Conservation (phyloP, 2,888 invertebrate species). For the Sycophila texana region DNA sequence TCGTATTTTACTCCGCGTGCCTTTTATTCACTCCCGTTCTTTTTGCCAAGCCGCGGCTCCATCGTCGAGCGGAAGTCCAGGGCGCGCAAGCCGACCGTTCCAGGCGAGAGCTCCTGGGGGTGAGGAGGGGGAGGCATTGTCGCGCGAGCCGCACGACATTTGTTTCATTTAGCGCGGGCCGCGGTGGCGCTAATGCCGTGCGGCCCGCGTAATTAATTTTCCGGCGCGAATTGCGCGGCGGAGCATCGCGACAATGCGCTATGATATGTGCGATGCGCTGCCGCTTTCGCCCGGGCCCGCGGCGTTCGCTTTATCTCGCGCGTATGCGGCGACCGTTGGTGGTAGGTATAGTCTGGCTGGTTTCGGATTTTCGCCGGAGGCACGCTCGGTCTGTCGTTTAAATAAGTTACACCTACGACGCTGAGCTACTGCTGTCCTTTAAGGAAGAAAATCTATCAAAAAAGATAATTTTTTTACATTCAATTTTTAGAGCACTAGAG, state of each 20-base stretch:
- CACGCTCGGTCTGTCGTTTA: too few relatives aligned
- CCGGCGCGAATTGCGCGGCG: slow-evolving; percentile 9
- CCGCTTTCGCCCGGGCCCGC: not conserved
- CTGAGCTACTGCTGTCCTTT: too few relatives aligned
- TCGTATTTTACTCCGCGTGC: too few relatives aligned
- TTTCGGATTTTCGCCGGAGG: not conserved
- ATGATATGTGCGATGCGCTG: not conserved
- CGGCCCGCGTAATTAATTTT: slow-evolving; percentile 31
- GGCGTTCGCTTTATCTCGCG: slow-evolving; percentile 21
- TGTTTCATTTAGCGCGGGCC: slow-evolving; percentile 31
- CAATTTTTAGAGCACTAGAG: too few relatives aligned
- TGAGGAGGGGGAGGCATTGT: not conserved
- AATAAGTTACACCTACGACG: too few relatives aligned
- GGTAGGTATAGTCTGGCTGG: slow-evolving; percentile 19
- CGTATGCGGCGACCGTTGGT: not conserved
- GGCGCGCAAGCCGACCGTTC: too few relatives aligned
- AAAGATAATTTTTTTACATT: too few relatives aligned
- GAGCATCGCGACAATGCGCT: not conserved
- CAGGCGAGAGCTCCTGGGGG: too few relatives aligned
- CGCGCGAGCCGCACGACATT: slow-evolving; percentile 23
- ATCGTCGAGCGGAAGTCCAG: too few relatives aligned
- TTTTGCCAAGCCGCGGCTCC: too few relatives aligned
- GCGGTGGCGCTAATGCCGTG: slow-evolving; percentile 16
- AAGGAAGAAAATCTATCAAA: too few relatives aligned
- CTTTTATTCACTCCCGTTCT: too few relatives aligned